Percentiles rank a stretch among this genome's conserved stretches.
These are phyloP conservation scores for Chunga burmeisteri DNA, from an alignment of 2,113 vertebrate species.

Conservation along the genomic window DNA sequence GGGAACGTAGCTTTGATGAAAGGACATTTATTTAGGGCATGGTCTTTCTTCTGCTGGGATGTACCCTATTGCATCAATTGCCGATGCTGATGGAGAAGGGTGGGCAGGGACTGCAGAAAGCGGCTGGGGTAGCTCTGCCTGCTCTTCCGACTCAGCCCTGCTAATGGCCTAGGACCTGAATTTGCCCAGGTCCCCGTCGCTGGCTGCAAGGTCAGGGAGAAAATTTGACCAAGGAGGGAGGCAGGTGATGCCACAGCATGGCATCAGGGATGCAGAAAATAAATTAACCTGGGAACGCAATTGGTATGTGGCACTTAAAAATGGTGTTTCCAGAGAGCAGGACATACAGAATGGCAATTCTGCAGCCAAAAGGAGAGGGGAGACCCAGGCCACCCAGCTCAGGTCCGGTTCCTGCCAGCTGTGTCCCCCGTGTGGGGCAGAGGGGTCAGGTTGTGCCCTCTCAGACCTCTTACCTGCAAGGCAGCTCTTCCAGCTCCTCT, in stretches of 20 bases:
- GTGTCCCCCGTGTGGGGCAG: background rate
- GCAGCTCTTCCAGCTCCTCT: background rate
- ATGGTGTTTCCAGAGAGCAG: background rate
- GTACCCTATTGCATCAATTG: background rate
- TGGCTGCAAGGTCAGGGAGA: background rate
- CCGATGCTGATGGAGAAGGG: background rate
- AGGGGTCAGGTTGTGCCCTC: background rate
- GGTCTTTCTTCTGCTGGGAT: background rate
- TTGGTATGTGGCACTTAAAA: background rate
- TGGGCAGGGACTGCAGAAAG: background rate
- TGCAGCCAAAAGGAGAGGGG: background rate
- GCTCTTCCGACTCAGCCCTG: background rate
- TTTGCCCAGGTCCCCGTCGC: background rate
- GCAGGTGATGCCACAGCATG: background rate
- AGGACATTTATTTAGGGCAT: background rate
- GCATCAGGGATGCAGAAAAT: background rate
- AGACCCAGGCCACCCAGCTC: background rate
- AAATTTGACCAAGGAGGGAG: background rate
- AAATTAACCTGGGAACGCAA: background rate
- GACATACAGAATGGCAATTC: background rate
- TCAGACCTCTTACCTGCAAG: background rate
- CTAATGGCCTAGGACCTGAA: background rate
- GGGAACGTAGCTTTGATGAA: background rate
- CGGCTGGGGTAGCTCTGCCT: rapidly evolving
- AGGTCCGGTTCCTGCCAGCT: background rate